These are phyloP conservation scores for Epinephelus moara DNA, from an alignment of 2,113 vertebrate genomes.

Conservation along the genomic window DNA sequence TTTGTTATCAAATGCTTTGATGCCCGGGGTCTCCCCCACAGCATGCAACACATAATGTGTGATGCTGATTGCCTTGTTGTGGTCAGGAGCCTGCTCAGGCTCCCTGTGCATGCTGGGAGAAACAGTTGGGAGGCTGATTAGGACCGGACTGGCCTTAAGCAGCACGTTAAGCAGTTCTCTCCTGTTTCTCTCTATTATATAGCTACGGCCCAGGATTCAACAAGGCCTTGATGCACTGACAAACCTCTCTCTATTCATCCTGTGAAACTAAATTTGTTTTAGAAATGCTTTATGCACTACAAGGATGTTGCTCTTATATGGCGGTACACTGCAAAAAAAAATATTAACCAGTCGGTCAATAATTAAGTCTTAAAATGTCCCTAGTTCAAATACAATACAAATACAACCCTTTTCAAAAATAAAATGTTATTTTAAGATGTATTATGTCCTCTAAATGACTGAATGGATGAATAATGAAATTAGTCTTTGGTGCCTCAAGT, in stretches of 20 bases:
- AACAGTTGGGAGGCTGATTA: constrained; percentile 66
- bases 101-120: constrained; percentile 47
- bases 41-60: constrained; percentile 26
- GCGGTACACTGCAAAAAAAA: background rate
- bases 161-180: constrained; percentile 9
- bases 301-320: background rate
- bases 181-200: constrained; percentile 20
- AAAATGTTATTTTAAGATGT: background rate
- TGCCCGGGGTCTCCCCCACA: constrained; percentile 28
- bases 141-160: constrained; percentile 36
- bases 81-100: constrained; percentile 19
- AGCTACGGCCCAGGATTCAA: background rate
- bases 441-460: background rate
- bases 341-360: background rate
- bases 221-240: constrained; percentile 16
- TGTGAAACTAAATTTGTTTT: background rate
- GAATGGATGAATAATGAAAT: background rate
- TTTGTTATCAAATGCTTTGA: constrained; percentile 53
- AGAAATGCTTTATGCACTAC: background rate
- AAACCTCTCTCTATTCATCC: background rate
- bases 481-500: too few species aligned
- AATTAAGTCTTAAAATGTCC: background rate
- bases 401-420: background rate
- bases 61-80: constrained; percentile 60
- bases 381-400: background rate